These are phyloP conservation scores for Gallinago jamesoni DNA, from an alignment of 2,113 vertebrate species.

Conservation along the genomic window DNA sequence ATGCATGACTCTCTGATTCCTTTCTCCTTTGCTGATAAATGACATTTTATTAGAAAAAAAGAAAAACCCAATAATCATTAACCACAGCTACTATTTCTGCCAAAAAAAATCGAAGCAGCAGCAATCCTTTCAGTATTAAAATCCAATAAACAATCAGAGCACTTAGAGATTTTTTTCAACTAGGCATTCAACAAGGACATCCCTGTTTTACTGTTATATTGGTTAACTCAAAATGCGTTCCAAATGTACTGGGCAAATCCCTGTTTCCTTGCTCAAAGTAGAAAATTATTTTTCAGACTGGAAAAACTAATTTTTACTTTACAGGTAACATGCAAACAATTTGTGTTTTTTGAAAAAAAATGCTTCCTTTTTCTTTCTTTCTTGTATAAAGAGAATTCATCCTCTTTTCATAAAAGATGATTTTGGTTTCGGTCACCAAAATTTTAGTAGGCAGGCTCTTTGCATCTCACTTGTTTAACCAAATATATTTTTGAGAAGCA, in stretches of 20 bases:
- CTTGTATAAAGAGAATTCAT: not conserved
- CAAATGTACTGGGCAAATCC: not conserved
- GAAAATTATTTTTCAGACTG: not conserved
- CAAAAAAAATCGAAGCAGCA: not conserved
- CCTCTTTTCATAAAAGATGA: not conserved
- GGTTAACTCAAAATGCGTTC: not conserved
- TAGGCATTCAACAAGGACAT: not conserved
- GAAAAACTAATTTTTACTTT: not conserved
- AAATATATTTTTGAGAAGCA: not conserved
- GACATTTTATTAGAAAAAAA: slow-evolving; percentile 18
- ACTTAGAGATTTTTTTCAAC: not conserved
- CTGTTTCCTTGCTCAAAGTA: not conserved
- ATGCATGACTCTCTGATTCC: not conserved
- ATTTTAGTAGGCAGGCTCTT: not conserved
- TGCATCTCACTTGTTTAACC: not conserved
- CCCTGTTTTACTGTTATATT: not conserved
- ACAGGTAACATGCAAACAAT: not conserved
- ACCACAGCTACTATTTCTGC: slow-evolving; percentile 13
- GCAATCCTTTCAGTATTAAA: not conserved
- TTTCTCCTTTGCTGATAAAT: slow-evolving; percentile 28
- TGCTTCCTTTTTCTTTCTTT: not conserved
- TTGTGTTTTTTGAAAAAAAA: not conserved
- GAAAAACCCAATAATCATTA: not conserved
- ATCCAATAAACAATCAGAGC: slow-evolving; percentile 9
- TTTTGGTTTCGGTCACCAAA: not conserved